Evolutionary conservation across 2,113 vertebrate species (phyloP), one percentile per base, ranked within the genome.

Genomic region (Bufo gargarizans): DNA sequence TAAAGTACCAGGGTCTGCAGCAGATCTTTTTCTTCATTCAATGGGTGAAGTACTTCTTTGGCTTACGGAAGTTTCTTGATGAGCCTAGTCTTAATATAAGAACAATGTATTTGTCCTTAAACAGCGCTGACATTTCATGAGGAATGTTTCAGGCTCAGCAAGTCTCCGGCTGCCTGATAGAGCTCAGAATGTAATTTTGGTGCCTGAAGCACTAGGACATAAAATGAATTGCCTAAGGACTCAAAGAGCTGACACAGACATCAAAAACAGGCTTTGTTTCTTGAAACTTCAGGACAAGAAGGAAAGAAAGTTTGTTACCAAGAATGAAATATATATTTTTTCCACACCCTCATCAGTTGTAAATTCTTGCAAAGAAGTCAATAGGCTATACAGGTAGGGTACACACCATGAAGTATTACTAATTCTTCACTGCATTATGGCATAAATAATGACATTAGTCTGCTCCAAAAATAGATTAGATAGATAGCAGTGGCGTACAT

Each of bases 171-270:
- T 81, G 78, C 78, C 55, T 61, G 78, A 81, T 58, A 61, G 55
- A 81, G 55, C 55, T 81, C 78, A 81, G 61, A 81, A 81, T 81
- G 56, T 81, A 81, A 81, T 81, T 81, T 81, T 81, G 78, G 78
- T 61, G 55, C 78, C 55, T 59, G 22, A 81, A 58, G 56, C 78
- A 45, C 78, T 47, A 81, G 56, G 78, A 81, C 78, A 81, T 61
- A 43, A 81, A 81, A 81, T 59, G 56, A 59, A 81, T 61, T 17
- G 78, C 78, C 78, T 81, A 61, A 81, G 78, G 78, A 59, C 55
- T 81, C 56, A 81, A 59, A 81, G 16, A 58, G 58, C 78, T 59
- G 55, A 80, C 55, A 59, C 78, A 80, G 56, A 80, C 78, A 80
- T 58, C 55, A 80, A 22, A 33, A 61, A 22, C 56, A 45, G 78